A percentile compares a stretch with the other conserved stretches of the same genome.
Conservation (phyloP, 2,797 vertebrate genomes). For the Labeo calbasu region DNA sequence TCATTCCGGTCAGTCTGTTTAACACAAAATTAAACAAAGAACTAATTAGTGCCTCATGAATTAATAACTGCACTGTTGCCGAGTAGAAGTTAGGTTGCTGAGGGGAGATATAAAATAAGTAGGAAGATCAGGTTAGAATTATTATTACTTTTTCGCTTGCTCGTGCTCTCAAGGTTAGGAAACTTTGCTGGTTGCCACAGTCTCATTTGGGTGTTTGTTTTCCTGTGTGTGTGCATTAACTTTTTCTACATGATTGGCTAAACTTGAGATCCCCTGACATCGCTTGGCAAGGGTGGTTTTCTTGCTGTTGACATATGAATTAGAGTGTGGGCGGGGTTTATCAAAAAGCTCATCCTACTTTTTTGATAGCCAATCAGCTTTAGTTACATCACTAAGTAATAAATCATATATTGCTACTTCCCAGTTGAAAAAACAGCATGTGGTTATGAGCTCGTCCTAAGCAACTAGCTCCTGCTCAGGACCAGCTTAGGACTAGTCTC, state of each 20-base stretch:
- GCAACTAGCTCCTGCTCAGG: too few species aligned
- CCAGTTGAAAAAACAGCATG: too few species aligned
- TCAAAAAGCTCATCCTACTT: background rate
- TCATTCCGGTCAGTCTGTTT: slow-evolving; percentile 99
- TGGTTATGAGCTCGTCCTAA: too few species aligned
- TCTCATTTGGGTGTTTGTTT: slow-evolving; percentile 70
- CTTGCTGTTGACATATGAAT: slow-evolving; percentile 13
- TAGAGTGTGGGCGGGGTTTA: background rate
- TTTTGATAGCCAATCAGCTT: background rate
- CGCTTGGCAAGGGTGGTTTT: background rate
- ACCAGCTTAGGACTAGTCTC: too few species aligned
- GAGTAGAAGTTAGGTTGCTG: slow-evolving; percentile 97
- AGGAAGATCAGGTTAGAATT: slow-evolving; percentile 94
- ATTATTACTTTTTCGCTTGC: slow-evolving; percentile 77
- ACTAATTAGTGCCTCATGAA: slow-evolving; percentile 99
- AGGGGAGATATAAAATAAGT: slow-evolving; percentile 99
- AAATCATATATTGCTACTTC: background rate
- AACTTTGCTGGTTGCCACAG: slow-evolving; percentile 80
- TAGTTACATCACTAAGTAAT: background rate
- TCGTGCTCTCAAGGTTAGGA: slow-evolving; percentile 83
- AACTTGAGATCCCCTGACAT: slow-evolving; percentile 24
- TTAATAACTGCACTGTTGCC: slow-evolving; percentile 99
- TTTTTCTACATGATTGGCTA: slow-evolving; percentile 17
- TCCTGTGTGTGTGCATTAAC: slow-evolving; percentile 21
- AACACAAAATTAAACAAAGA: slow-evolving; percentile 99